Base-by-base conservation (phyloP, 2,113 vertebrate species). In the Megalops atlanticus region DNA sequence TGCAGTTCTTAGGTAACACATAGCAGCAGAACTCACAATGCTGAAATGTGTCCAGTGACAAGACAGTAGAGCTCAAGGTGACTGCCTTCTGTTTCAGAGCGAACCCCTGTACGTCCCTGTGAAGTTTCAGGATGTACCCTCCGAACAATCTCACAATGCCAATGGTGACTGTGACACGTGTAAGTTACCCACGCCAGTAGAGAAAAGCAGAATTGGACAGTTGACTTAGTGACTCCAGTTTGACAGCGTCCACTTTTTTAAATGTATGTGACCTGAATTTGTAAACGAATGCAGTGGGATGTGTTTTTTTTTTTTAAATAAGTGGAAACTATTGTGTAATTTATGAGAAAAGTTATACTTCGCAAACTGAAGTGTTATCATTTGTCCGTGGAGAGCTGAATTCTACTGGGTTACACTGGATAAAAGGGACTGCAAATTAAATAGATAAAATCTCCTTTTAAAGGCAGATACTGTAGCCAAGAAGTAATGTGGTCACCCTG, bases 61-160 rank as follows among this genome's bases (percentile, higher is more conserved):
- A 31, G n/a, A n/a, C 58, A 64, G 58, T 11, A 4, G 58, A 27
- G 58, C 2, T 64, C 11, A 64, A 16, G 58, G 43, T 6, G 4
- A 39, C 45, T 82, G 41, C 77, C 70, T 81, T 92, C 68, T 73
- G 79, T 88, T 93, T 49, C 91, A 99, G 97, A 98, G 98, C 89
- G 98, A 98, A 86, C 97, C 98, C 31, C 92, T 99, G 0, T 99
- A 99, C 81, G 96, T 98, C 88, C 98, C 98, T 73, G 95, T 99
- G 89, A 98, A 96, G 91, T 98, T 99, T 92, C 96, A 97, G 92
- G 98, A 99, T 77, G 89, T 96, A 36, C 90, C 96, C 64, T 86
- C 89, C 82, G 96, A 97, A 81, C 96, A 93, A 81, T 88, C 89
- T 76, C 90, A 88, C 77, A 89, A 89, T 92, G 91, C 88, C 58